Evolutionary conservation across 1,140 invertebrate species (phyloP).

Genomic region (Rhizoglyphus robini): DNA sequence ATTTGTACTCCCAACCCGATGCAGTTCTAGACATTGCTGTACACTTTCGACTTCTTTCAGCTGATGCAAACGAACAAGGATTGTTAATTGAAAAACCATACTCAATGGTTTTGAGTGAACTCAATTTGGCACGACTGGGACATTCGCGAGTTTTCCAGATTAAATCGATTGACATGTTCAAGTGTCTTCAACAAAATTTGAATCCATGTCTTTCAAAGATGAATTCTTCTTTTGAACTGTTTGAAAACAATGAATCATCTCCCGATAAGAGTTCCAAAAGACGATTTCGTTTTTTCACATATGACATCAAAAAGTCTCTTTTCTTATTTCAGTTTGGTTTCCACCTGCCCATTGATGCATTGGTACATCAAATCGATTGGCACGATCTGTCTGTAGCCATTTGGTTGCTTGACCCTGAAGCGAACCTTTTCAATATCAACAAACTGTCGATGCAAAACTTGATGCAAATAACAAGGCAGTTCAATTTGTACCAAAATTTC

Average conservation of each 20-base stretch:
- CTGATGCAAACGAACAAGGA: not conserved
- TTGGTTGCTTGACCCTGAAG: slow-evolving; percentile 59
- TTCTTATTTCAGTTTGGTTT: not conserved
- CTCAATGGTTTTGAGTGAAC: not conserved
- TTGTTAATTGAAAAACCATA: not conserved
- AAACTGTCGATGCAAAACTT: not conserved
- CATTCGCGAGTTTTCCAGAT: not conserved
- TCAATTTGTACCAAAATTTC: not conserved
- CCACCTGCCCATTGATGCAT: not conserved
- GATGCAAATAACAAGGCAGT: not conserved
- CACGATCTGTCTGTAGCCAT: slow-evolving; percentile 57
- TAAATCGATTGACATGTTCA: not conserved
- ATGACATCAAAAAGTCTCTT: slow-evolving; percentile 9
- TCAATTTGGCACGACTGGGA: not conserved
- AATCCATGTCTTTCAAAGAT: not conserved
- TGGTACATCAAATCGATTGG: slow-evolving; percentile 23
- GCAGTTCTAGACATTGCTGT: not conserved
- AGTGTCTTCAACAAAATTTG: too few species aligned
- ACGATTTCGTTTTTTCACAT: slow-evolving; percentile 9
- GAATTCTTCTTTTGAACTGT: too few species aligned
- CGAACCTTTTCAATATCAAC: not conserved
- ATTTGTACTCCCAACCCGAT: too few species aligned
- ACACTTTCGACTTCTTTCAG: not conserved
- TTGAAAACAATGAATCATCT: too few species aligned
- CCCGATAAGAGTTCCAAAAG: too few species aligned